Percentiles rank a stretch among this genome's conserved stretches.
These are phyloP conservation scores for Probaryconus sp. DNA, from an alignment of 1,140 invertebrate genomes.

Conservation along the genomic window DNA sequence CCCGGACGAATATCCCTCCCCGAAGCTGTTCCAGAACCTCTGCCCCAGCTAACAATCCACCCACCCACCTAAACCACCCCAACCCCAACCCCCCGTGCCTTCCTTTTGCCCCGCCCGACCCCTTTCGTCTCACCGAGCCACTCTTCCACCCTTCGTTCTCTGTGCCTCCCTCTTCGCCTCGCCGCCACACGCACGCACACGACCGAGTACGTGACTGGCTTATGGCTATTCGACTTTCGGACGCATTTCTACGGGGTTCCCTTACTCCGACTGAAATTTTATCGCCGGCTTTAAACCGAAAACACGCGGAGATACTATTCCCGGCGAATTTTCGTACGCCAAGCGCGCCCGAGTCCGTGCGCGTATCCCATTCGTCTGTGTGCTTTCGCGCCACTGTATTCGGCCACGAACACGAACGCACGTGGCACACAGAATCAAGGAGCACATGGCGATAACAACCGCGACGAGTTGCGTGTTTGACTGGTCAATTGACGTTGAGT, in stretches of 20 bases:
- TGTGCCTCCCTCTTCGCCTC: constrained; percentile 42
- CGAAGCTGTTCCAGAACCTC: constrained; percentile 48
- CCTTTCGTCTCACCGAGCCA: constrained; percentile 57
- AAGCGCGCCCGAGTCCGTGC: background rate
- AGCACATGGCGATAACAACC: constrained; percentile 18
- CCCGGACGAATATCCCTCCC: constrained; percentile 68
- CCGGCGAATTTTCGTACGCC: no score
- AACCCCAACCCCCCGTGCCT: constrained; percentile 31
- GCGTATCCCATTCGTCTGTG: background rate
- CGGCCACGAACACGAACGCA: no score
- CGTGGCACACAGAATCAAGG: background rate
- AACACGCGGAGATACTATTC: constrained; percentile 43
- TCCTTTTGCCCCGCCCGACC: constrained; percentile 20
- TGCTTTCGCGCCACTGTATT: no score
- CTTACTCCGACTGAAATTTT: constrained; percentile 37
- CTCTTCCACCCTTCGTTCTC: constrained; percentile 18
- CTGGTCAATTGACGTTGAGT: constrained; percentile 15
- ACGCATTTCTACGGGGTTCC: constrained; percentile 41
- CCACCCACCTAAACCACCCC: constrained; percentile 49
- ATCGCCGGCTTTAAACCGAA: constrained; percentile 50
- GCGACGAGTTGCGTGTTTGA: constrained; percentile 17
- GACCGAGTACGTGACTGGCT: constrained; percentile 30
- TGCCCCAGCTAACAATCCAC: constrained; percentile 45
- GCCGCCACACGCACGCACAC: constrained; percentile 31
- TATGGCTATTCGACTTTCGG: constrained; percentile 53